Conservation (phyloP, 1,140 invertebrate species). For the Bilobella aurantiaca region DNA sequence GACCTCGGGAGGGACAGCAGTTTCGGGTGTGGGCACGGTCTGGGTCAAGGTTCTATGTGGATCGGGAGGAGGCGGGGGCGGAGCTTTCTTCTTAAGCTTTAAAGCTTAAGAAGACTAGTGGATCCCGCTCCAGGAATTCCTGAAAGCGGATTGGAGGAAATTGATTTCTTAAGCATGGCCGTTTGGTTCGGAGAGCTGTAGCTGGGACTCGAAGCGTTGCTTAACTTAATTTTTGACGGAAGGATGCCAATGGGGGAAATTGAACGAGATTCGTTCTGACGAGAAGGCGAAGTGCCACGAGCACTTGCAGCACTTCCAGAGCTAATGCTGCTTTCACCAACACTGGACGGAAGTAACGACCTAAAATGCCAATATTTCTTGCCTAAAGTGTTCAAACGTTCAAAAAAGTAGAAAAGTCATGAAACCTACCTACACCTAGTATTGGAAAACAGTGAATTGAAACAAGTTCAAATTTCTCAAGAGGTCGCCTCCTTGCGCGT, state of each 20-base stretch:
- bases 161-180: constrained; percentile 3
- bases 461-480: no score
- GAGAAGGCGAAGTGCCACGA: constrained; percentile 42
- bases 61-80: constrained; percentile 27
- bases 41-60: constrained; percentile 16
- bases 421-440: no score
- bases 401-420: no score
- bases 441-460: no score
- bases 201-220: constrained; percentile 26
- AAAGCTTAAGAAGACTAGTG: no score
- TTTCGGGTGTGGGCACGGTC: constrained; percentile 11
- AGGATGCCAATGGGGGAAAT: constrained; percentile 37
- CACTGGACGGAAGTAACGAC: no score
- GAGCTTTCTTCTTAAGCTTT: constrained; percentile 29
- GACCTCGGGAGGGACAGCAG: no score
- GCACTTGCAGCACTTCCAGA: constrained; percentile 44
- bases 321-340: constrained; percentile 42
- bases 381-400: no score
- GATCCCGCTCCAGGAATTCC: no score
- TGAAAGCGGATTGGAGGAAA: constrained; percentile 9
- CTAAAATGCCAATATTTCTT: no score
- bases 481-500: no score
- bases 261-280: constrained; percentile 39
- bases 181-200: constrained; percentile 14
- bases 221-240: constrained; percentile 28